Conservation (phyloP, 1,140 invertebrate species). For the Metopolophium dirhodum region DNA sequence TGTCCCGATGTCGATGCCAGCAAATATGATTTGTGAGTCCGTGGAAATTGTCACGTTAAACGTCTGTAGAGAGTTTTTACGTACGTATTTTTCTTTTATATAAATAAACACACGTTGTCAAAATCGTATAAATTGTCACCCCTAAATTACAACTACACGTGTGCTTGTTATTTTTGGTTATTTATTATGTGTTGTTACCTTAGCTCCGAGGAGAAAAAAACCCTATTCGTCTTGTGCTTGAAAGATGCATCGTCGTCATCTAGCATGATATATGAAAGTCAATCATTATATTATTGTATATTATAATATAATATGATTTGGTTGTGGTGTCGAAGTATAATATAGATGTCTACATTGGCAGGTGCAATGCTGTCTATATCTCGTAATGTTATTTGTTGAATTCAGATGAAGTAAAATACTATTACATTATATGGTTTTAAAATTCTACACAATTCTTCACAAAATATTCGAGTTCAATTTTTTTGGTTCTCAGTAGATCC, state of each 20-base stretch:
- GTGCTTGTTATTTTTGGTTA: not conserved
- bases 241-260: not conserved
- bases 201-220: not conserved
- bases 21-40: conserved; percentile 51
- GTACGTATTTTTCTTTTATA: conserved; percentile 17
- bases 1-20: conserved; percentile 41
- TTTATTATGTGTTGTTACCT: conserved; percentile 27
- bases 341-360: not conserved
- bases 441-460: not conserved
- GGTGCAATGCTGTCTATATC: not conserved
- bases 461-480: not conserved
- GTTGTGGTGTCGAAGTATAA: not conserved
- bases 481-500: not conserved
- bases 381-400: not conserved
- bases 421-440: not conserved
- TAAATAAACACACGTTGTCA: conserved; percentile 11
- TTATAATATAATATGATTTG: not conserved
- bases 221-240: not conserved
- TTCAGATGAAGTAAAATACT: not conserved
- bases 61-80: not conserved
- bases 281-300: too few species aligned
- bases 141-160: not conserved
- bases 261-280: not conserved
- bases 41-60: conserved; percentile 50
- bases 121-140: conserved; percentile 29